Evolutionary conservation across 1,140 invertebrate genomes (phyloP).

Genomic region (Pachypeltis micranthus): DNA sequence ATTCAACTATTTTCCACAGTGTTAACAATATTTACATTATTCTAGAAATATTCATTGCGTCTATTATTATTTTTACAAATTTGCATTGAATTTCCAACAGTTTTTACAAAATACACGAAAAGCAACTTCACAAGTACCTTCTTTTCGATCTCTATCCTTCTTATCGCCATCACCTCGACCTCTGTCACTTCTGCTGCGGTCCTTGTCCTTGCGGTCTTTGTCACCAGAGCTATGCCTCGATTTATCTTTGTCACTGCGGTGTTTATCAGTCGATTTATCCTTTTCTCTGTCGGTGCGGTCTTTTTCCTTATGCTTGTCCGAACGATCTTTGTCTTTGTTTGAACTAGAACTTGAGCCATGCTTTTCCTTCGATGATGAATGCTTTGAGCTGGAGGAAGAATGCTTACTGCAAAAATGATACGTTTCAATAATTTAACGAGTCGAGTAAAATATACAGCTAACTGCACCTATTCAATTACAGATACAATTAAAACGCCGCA

Average conservation of each 20-base stretch:
- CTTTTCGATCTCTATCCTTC: slow-evolving; percentile 26
- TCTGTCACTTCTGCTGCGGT: slow-evolving; percentile 14
- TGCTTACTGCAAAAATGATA: too few relatives aligned
- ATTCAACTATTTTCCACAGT: too few relatives aligned
- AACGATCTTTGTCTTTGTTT: slow-evolving; percentile 29
- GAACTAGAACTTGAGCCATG: slow-evolving; percentile 21
- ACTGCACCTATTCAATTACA: too few relatives aligned
- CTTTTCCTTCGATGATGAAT: slow-evolving; percentile 25
- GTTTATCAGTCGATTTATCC: slow-evolving; percentile 31
- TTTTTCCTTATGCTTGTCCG: slow-evolving; percentile 34
- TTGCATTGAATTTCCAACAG: too few relatives aligned
- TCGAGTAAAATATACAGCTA: too few relatives aligned
- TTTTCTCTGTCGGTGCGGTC: slow-evolving; percentile 30
- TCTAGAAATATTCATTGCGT: too few relatives aligned
- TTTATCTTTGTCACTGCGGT: slow-evolving; percentile 31
- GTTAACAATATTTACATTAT: too few relatives aligned
- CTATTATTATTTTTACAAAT: too few relatives aligned
- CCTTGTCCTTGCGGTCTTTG: slow-evolving; percentile 27
- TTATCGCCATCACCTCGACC: slow-evolving; percentile 24
- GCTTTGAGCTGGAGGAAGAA: background rate
- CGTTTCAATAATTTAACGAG: too few relatives aligned
- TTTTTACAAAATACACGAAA: too few relatives aligned
- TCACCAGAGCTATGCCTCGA: slow-evolving; percentile 39
- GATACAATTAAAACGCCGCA: too few relatives aligned
- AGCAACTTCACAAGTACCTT: too few relatives aligned